Percentiles rank a stretch among this genome's conserved stretches.
Conservation (phyloP, 2,888 invertebrate species). For the Orthosia cruda region DNA sequence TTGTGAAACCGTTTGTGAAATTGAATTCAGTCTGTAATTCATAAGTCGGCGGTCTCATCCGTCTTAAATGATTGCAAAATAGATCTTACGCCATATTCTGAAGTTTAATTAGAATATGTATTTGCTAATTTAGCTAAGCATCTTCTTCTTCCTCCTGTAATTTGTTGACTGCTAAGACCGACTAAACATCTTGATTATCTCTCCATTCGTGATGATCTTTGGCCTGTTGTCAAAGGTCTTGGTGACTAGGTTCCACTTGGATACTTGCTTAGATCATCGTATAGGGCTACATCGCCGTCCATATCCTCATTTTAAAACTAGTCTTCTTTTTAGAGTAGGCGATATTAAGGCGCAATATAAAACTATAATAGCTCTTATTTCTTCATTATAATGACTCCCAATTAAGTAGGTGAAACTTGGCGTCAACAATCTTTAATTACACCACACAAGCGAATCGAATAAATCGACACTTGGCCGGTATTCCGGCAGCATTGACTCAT, state of each 20-base stretch:
- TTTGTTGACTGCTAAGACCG: too few relatives aligned
- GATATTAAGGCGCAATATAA: too few relatives aligned
- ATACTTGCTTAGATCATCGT: too few relatives aligned
- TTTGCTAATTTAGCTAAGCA: background rate
- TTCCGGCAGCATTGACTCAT: too few relatives aligned
- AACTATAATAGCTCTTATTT: background rate
- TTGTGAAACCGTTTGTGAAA: slow-evolving; percentile 50
- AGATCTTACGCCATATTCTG: background rate
- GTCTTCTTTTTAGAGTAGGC: too few relatives aligned
- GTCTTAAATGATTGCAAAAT: background rate
- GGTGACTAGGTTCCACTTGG: too few relatives aligned
- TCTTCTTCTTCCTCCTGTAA: background rate
- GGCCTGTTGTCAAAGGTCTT: too few relatives aligned
- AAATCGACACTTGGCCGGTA: background rate
- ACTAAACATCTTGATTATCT: background rate
- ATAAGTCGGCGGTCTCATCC: background rate
- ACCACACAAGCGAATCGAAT: background rate
- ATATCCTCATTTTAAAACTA: too few relatives aligned
- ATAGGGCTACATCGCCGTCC: too few relatives aligned
- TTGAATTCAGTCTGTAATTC: slow-evolving; percentile 16
- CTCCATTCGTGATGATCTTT: background rate
- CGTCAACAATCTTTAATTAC: background rate
- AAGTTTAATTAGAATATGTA: background rate
- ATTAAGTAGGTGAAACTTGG: background rate
- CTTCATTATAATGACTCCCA: background rate